Percentiles rank a stretch among this genome's conserved stretches.
phyloP scores from a whole-genome alignment of 2,888 invertebrate species.

The Drosophila ochracea region DNA sequence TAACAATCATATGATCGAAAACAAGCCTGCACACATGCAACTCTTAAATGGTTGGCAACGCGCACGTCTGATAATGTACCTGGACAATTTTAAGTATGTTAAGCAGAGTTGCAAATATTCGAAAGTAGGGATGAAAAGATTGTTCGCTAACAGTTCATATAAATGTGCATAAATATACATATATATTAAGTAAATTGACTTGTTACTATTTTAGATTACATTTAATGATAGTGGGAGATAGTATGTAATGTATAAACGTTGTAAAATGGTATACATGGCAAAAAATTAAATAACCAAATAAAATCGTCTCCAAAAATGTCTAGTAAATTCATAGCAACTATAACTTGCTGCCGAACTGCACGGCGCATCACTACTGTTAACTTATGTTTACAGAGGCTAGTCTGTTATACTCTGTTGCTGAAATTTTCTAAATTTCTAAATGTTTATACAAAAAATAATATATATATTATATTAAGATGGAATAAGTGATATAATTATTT shows the following conservation, averaged over 20 bases:
- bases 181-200: background rate
- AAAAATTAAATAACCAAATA: background rate
- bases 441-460: background rate
- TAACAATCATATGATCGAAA: slow-evolving; percentile 50
- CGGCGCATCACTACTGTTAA: slow-evolving; percentile 36
- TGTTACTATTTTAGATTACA: background rate
- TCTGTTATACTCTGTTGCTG: background rate
- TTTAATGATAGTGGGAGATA: background rate
- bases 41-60: slow-evolving; percentile 25
- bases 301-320: background rate
- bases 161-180: background rate
- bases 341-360: slow-evolving; percentile 8
- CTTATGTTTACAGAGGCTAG: slow-evolving; percentile 12
- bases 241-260: background rate
- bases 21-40: slow-evolving; percentile 30
- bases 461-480: background rate
- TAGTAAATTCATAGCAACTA: background rate
- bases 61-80: slow-evolving; percentile 8
- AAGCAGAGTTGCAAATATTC: background rate
- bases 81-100: slow-evolving; percentile 14
- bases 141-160: background rate
- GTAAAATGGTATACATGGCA: background rate
- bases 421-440: background rate
- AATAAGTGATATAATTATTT: background rate
- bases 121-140: background rate